Percentiles rank a stretch among this genome's conserved stretches.
These are phyloP conservation scores for Poeciliopsis gracilis DNA, from an alignment of 2,797 vertebrate genomes.

Conservation along the genomic window DNA sequence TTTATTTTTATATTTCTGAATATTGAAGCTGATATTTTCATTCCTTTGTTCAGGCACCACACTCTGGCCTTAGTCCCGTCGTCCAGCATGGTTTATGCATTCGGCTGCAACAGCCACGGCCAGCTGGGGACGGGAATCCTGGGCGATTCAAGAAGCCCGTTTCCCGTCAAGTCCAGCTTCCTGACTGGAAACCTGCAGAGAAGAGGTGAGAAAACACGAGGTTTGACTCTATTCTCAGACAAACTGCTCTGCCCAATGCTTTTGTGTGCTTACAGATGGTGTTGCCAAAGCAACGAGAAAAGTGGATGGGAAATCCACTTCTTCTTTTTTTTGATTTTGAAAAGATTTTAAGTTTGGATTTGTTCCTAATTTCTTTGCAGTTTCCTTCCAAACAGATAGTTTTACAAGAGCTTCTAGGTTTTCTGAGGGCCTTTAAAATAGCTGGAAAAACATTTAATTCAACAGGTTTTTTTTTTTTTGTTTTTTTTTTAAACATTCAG, in stretches of 20 bases:
- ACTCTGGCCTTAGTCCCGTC: constrained; percentile 95
- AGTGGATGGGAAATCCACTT: neutral
- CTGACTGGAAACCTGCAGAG: constrained; percentile 77
- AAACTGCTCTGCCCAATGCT: neutral
- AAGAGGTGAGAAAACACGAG: constrained; percentile 54
- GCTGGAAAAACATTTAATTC: neutral
- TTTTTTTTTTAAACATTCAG: neutral
- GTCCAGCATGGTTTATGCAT: constrained; percentile 92
- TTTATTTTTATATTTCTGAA: neutral
- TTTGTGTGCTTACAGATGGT: neutral
- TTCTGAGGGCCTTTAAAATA: neutral
- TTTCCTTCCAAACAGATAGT: neutral
- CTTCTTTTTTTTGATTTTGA: neutral
- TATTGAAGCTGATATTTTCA: neutral
- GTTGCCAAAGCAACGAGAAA: neutral
- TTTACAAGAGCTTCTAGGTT: neutral
- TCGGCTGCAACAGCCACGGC: constrained; percentile 92
- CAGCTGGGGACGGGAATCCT: constrained; percentile 90
- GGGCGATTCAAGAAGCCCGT: constrained; percentile 86
- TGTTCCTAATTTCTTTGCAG: neutral
- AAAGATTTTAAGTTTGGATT: neutral
- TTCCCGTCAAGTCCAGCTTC: constrained; percentile 86
- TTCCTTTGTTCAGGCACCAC: constrained; percentile 83
- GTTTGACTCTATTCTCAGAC: neutral
- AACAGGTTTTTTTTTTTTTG: neutral